Evolutionary conservation across 1,140 invertebrate species (phyloP).

Genomic region (Drosophila bocqueti): DNA sequence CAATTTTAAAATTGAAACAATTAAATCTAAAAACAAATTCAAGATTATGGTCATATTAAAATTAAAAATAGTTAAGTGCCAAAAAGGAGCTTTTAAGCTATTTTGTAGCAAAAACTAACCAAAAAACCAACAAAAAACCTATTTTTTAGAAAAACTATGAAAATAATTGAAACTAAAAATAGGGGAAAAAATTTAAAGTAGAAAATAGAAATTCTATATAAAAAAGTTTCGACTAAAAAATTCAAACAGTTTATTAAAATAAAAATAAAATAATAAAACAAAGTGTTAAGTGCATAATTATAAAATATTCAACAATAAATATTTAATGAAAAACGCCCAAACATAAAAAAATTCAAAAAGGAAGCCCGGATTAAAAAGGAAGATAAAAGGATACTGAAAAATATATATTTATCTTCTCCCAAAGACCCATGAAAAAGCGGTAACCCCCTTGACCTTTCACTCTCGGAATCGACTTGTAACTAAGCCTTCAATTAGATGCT

Average conservation of each 20-base stretch:
- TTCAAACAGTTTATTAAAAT: too few species aligned
- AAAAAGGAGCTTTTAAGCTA: too few species aligned
- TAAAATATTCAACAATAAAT: background rate
- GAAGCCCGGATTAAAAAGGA: background rate
- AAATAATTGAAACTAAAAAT: background rate
- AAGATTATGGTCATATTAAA: too few species aligned
- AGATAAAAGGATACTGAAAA: background rate
- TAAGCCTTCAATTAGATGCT: constrained; percentile 35
- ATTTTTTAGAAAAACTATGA: too few species aligned
- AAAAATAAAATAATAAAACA: background rate
- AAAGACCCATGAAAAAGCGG: background rate
- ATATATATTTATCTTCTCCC: background rate
- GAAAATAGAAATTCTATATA: background rate
- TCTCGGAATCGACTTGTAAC: constrained; percentile 35
- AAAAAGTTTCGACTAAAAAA: background rate
- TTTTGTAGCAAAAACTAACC: background rate
- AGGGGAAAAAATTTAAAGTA: background rate
- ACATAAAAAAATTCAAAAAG: background rate
- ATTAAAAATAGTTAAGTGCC: too few species aligned
- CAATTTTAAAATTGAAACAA: too few species aligned
- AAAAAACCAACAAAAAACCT: too few species aligned
- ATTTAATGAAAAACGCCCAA: background rate
- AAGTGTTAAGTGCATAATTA: background rate
- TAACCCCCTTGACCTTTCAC: constrained; percentile 52
- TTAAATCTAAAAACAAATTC: too few species aligned